Conservation (phyloP, 2,113 vertebrate genomes). For the Xiphias gladius region DNA sequence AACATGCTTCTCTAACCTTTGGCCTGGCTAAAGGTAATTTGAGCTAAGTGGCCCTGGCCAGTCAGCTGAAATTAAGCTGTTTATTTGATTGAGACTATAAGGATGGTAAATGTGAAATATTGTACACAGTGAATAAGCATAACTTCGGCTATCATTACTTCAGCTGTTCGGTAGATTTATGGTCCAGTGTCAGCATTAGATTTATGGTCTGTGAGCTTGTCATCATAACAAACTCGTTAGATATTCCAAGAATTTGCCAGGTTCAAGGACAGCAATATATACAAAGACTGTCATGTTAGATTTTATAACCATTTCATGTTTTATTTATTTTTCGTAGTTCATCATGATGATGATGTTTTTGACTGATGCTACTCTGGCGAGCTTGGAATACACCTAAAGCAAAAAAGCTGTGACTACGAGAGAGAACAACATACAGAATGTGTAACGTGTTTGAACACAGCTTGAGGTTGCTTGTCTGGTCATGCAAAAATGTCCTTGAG, state of each 20-base stretch:
- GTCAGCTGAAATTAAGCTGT: not conserved
- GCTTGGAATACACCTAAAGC: not conserved
- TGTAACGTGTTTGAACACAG: not conserved
- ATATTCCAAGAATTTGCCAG: not conserved
- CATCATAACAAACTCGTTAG: slow-evolving; percentile 11
- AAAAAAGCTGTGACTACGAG: not conserved
- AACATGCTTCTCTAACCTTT: not conserved
- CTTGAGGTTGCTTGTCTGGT: not conserved
- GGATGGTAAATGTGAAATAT: not conserved
- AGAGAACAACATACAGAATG: not conserved
- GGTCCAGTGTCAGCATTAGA: not conserved
- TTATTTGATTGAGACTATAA: too few species aligned
- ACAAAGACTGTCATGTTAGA: not conserved
- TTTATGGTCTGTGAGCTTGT: slow-evolving; percentile 10
- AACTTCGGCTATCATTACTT: too few species aligned
- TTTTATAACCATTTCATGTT: not conserved
- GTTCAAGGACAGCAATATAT: slow-evolving; percentile 1
- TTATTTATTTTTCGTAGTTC: not conserved
- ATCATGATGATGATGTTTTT: not conserved
- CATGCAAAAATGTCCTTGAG: not conserved
- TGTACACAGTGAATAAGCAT: not conserved
- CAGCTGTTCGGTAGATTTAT: slow-evolving; percentile 22
- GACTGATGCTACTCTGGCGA: not conserved
- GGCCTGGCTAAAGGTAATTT: not conserved
- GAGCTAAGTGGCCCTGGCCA: too few species aligned